These are phyloP conservation scores for Corella eumyota DNA, from an alignment of 23 tunicate species.

Conservation along the genomic window DNA sequence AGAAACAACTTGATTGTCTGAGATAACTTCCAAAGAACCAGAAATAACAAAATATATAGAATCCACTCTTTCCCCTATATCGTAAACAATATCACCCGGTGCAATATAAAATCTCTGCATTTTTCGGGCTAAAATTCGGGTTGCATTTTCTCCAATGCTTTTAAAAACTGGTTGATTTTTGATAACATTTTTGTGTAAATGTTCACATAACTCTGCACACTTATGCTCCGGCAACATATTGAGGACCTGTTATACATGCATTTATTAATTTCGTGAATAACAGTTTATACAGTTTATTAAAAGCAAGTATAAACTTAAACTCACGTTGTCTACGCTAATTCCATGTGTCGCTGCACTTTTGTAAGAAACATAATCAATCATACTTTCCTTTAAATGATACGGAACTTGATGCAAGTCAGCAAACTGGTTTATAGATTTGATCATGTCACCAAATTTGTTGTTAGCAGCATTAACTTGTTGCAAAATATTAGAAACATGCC, in stretches of 20 bases:
- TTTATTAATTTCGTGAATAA: background rate
- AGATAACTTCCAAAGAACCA: conserved; percentile 56
- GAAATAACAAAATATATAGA: conserved; percentile 32
- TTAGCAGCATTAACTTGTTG: conserved; percentile 26
- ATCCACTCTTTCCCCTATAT: conserved; percentile 40
- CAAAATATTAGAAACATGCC: conserved; percentile 46
- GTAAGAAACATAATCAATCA: conserved; percentile 44
- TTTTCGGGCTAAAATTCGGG: conserved; percentile 24
- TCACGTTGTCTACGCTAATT: conserved; percentile 32
- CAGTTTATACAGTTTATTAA: no score
- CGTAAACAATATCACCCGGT: conserved; percentile 54
- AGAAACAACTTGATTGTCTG: conserved; percentile 22
- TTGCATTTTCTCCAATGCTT: conserved; percentile 10
- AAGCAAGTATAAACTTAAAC: background rate
- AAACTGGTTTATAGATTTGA: conserved; percentile 27
- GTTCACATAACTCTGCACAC: conserved; percentile 39
- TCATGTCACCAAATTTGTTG: conserved; percentile 18
- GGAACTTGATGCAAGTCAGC: conserved; percentile 34
- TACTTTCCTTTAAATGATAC: conserved; percentile 26
- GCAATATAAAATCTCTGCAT: conserved; percentile 34
- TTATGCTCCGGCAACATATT: conserved; percentile 53
- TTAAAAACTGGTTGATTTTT: conserved; percentile 29
- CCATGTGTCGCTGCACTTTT: conserved; percentile 42
- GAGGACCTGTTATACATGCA: conserved; percentile 22
- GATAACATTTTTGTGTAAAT: conserved; percentile 29